phyloP scores from a whole-genome alignment of 53 echinoderm and acorn worm species.

The Temnopleurus reevesii region DNA sequence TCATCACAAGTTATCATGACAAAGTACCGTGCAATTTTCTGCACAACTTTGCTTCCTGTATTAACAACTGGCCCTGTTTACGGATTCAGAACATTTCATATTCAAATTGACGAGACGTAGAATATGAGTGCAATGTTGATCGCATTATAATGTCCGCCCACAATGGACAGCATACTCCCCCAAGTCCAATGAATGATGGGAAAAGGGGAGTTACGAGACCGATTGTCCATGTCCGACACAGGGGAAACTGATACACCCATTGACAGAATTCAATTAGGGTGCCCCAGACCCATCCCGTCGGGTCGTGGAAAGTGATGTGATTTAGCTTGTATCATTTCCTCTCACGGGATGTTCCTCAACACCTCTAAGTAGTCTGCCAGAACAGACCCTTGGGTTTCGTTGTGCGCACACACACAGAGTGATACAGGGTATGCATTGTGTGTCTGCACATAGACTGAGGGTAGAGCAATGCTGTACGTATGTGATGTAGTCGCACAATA shows the following conservation, averaged over 20 bases:
- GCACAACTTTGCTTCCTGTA: too few relatives aligned
- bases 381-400: too few relatives aligned
- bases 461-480: too few relatives aligned
- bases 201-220: not conserved
- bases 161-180: not conserved
- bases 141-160: constrained; percentile 23
- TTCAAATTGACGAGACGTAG: not conserved
- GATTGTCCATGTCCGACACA: not conserved
- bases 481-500: too few relatives aligned
- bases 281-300: not conserved
- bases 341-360: not conserved
- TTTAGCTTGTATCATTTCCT: constrained; percentile 24
- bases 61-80: too few relatives aligned
- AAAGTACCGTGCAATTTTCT: too few relatives aligned
- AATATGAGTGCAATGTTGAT: constrained; percentile 1
- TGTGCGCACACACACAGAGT: too few relatives aligned
- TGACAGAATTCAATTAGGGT: constrained; percentile 15
- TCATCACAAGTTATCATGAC: too few relatives aligned
- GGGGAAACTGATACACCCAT: not conserved
- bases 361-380: too few relatives aligned
- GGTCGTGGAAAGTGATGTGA: constrained; percentile 16
- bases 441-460: too few relatives aligned
- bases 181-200: not conserved
- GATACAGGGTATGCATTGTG: too few relatives aligned
- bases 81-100: not conserved